These are phyloP conservation scores for Otus scops DNA, from an alignment of 2,797 vertebrate species.

Conservation along the genomic window DNA sequence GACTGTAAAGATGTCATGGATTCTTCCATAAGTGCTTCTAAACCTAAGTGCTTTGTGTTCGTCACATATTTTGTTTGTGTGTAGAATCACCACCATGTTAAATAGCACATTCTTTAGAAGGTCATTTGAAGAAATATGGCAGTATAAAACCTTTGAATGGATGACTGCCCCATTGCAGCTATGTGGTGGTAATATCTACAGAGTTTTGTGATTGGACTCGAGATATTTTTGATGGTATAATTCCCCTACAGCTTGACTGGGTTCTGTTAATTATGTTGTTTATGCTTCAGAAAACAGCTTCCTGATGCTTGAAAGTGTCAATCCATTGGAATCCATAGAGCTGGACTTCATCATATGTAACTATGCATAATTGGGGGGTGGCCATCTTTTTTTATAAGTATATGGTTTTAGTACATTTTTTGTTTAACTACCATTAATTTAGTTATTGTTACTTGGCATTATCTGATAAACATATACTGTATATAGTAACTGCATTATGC, in stretches of 20 bases:
- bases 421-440: conserved; percentile 6
- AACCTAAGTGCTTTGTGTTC: conserved; percentile 50
- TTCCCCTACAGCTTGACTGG: not conserved
- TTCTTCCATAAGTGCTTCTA: conserved; percentile 41
- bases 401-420: conserved; percentile 13
- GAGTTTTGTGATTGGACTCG: not conserved
- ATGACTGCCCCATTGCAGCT: not conserved
- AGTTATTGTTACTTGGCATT: not conserved
- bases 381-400: conserved; percentile 12
- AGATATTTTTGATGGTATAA: not conserved
- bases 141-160: not conserved
- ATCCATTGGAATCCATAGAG: not conserved
- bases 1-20: not conserved
- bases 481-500: not conserved
- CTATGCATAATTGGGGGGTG: not conserved
- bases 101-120: not conserved
- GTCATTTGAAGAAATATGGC: not conserved
- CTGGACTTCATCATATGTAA: not conserved
- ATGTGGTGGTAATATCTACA: not conserved
- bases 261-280: not conserved
- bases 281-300: not conserved
- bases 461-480: conserved; percentile 20
- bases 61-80: not conserved
- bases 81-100: not conserved
- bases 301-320: not conserved